A percentile compares a stretch with the other conserved stretches of the same genome.
phyloP scores from a whole-genome alignment of 1,140 invertebrate species.

The Coelopa frigida region DNA sequence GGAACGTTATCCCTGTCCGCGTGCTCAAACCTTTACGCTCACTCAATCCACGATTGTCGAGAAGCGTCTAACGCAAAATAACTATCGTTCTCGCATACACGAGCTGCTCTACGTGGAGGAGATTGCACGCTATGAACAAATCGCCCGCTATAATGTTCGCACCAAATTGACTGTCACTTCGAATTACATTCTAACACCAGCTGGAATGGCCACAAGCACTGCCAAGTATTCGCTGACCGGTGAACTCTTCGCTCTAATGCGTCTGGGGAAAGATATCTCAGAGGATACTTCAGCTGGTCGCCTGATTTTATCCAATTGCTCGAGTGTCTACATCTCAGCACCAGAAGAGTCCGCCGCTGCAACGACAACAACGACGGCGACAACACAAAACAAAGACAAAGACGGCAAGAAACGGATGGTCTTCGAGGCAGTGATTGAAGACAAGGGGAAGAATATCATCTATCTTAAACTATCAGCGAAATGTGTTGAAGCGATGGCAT shows the following conservation, averaged over 20 bases:
- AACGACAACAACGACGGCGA: no score
- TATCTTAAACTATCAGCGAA: constrained; percentile 63
- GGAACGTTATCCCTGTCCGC: constrained; percentile 60
- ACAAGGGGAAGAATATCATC: constrained; percentile 74
- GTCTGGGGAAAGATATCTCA: constrained; percentile 64
- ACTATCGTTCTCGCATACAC: constrained; percentile 71
- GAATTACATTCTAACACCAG: constrained; percentile 65
- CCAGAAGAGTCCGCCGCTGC: constrained; percentile 26
- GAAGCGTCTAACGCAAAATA: constrained; percentile 58
- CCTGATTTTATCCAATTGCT: constrained; percentile 73
- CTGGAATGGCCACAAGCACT: constrained; percentile 59
- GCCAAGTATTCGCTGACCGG: constrained; percentile 72
- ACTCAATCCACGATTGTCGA: constrained; percentile 63
- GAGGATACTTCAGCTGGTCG: constrained; percentile 79
- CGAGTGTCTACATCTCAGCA: constrained; percentile 58
- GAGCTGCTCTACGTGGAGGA: constrained; percentile 73
- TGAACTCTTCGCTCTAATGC: constrained; percentile 70
- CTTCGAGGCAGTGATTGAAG: constrained; percentile 73
- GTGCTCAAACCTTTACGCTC: constrained; percentile 58
- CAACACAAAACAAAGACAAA: constrained; percentile 4
- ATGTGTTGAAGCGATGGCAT: constrained; percentile 56
- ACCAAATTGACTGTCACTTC: constrained; percentile 58
- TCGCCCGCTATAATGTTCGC: constrained; percentile 68
- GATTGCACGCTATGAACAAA: constrained; percentile 67
- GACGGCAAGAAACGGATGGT: constrained; percentile 47